phyloP scores from a whole-genome alignment of 2,888 invertebrate species.

The Amitus sp. region DNA sequence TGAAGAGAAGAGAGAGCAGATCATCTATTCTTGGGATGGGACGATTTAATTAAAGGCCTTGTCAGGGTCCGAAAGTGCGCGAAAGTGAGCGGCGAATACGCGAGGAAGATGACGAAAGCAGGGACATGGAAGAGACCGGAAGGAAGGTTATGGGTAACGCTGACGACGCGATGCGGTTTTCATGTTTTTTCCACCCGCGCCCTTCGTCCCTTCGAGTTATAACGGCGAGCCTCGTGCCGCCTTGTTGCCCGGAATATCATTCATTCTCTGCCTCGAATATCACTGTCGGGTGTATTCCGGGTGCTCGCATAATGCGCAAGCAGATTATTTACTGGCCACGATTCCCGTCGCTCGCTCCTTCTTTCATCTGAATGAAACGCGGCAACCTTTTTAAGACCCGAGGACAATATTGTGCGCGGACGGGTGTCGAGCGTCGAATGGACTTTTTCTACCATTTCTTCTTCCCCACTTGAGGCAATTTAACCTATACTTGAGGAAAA shows the following conservation, averaged over 20 bases:
- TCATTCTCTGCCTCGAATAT: conserved; percentile 52
- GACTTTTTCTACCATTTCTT: background rate
- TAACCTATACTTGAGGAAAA: too few relatives aligned
- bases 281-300: conserved; percentile 47
- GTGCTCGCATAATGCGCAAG: conserved; percentile 44
- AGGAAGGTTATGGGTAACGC: conserved; percentile 58
- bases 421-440: background rate
- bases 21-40: conserved; percentile 43
- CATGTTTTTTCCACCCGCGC: conserved; percentile 67
- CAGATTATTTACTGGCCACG: conserved; percentile 46
- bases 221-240: conserved; percentile 59
- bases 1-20: conserved; percentile 33
- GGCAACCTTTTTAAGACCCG: background rate
- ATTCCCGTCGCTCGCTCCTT: conserved; percentile 16
- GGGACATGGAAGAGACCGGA: conserved; percentile 53
- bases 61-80: conserved; percentile 44
- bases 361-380: background rate
- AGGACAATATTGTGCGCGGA: background rate
- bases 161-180: conserved; percentile 66
- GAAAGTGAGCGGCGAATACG: too few relatives aligned
- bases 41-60: conserved; percentile 58
- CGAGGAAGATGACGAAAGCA: conserved; percentile 41
- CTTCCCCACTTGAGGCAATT: background rate
- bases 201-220: conserved; percentile 51
- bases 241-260: conserved; percentile 59